phyloP scores from a whole-genome alignment of 2,888 invertebrate species.

The Dolichopus griseipennis region DNA sequence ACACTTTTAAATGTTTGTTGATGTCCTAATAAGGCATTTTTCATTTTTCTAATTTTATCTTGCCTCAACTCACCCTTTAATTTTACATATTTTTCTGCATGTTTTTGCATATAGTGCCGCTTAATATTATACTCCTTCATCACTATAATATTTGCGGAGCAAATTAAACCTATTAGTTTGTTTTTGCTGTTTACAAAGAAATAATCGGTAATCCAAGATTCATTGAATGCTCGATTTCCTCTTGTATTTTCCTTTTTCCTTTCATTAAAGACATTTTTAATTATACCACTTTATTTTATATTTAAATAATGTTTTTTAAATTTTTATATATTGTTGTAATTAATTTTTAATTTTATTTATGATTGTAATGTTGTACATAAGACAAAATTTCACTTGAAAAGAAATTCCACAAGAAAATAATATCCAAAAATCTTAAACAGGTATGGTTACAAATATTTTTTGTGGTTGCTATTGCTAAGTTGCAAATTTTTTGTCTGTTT shows the following conservation, averaged over 20 bases:
- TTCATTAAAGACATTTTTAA: conserved; percentile 7
- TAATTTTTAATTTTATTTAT: no score
- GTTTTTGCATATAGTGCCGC: no score
- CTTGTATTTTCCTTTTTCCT: conserved; percentile 5
- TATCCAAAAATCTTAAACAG: no score
- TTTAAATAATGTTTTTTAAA: background rate
- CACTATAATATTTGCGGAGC: conserved; percentile 7
- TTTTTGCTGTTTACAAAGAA: no score
- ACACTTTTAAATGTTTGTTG: background rate
- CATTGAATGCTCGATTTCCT: conserved; percentile 9
- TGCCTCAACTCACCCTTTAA: background rate
- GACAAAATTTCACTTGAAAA: no score
- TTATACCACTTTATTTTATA: conserved; percentile 5
- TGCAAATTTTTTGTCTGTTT: no score
- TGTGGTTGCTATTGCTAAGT: no score
- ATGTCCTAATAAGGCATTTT: background rate
- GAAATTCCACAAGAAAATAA: no score
- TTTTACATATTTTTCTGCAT: conserved; percentile 1
- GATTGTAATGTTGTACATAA: no score
- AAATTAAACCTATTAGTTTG: background rate
- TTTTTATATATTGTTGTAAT: no score
- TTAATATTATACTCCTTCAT: conserved; percentile 7
- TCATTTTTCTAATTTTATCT: background rate
- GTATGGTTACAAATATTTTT: no score
- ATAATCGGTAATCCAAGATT: conserved; percentile 7